Evolutionary conservation across 2,797 vertebrate species (phyloP), one percentile per base, ranked within the genome.

Genomic region (Danio choprae): DNA sequence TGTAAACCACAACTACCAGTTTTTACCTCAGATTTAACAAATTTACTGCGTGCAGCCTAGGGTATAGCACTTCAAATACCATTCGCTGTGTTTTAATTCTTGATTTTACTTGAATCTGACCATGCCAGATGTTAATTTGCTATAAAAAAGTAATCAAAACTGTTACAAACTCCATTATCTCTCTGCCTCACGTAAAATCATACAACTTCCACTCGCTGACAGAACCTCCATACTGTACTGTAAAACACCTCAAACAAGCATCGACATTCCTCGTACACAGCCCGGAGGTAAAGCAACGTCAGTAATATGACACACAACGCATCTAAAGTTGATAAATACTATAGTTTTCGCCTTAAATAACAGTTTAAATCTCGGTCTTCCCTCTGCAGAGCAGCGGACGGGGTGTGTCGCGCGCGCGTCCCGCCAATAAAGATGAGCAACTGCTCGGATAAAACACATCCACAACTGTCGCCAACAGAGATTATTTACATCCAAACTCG

Each of bases 341-440:
- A 16, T 44, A 73, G 20, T 74, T 65, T 58, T 29, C 12, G 46
- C 41, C n/a, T 11, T 7, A 16, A 22, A 48, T n/a, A 48, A 22
- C 69, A 65, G 59, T 64, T 80, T 65, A 15, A 55, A 55, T 43
- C 56, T 48, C 70, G 58, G 56, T 53, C 36, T 53, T 18, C 48
- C 60, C 73, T 73, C 84, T 18, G 84, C 81, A 80, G 78, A 77
- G 80, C 60, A 68, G 48, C 64, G 82, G 68, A 13, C 58, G 81
- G 81, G 84, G 84, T 77, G 84, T 85, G 84, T 77, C 84, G 80
- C 41, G 55, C 80, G 36, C 55, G 71, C 62, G 63, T 75, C 71
- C 71, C 72, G 68, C 50, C 43, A 69, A 53, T 77, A 77, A 73
- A 71, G 67, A 79, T 46, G 81, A 75, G 58, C 44, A 73, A 65